A percentile compares a stretch with the other conserved stretches of the same genome.
Evolutionary conservation across 2,888 invertebrate species (phyloP).

Genomic region (Thera britannica): DNA sequence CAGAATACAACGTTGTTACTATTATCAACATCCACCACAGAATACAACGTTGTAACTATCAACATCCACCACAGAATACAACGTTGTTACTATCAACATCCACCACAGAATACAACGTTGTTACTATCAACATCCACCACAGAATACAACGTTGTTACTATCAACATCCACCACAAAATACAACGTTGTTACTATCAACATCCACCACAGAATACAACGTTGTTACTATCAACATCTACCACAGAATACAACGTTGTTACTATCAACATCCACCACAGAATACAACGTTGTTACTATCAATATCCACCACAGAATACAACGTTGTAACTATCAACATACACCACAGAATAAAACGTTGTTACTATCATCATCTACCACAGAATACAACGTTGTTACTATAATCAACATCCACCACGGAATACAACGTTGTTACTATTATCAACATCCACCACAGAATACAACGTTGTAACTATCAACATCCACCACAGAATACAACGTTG

Average conservation of each 20-base stretch:
- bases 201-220: neutral
- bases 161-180: neutral
- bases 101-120: conserved; percentile 3
- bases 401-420: conserved; percentile 3
- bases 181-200: neutral
- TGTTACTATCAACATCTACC: conserved; percentile 4
- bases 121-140: conserved; percentile 4
- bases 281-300: too few species aligned
- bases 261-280: too few species aligned
- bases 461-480: neutral
- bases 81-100: neutral
- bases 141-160: conserved; percentile 10
- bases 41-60: neutral
- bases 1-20: conserved; percentile 2
- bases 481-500: conserved; percentile 1
- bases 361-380: conserved; percentile 6
- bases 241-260: neutral
- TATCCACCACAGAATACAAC: too few species aligned
- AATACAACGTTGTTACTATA: conserved; percentile 11
- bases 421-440: conserved; percentile 4
- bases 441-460: conserved; percentile 6
- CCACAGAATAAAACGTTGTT: neutral
- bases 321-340: neutral
- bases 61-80: conserved; percentile 4
- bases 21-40: neutral